Base-by-base conservation (phyloP, 1,140 invertebrate species). In the Drosophila pectinifera region DNA sequence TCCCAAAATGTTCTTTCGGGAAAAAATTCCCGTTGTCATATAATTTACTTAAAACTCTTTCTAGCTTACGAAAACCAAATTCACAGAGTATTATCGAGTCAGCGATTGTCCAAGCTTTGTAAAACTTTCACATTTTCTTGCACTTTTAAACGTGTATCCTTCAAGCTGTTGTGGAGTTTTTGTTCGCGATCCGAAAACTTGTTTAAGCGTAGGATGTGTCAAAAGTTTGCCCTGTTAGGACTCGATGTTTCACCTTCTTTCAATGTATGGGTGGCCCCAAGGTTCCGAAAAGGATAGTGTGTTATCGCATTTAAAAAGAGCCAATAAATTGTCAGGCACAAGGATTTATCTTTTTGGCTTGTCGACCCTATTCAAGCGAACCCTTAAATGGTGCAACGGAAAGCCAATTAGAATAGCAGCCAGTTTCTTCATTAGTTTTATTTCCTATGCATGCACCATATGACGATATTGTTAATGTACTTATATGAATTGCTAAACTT, bases 71-170 rank as follows among this genome's bases (percentile, higher is more conserved):
- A 28, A 28, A 8, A 7, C 7, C 28, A 28, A 28, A 28, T 10
- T 28, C 28, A 28, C 28, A 8, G 7, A 28, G 7, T 28, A 28
- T 28, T 8, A 28, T 28, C 3, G 7, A 28, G 28, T 28, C 28
- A 28, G 28, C 28, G 28, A 28, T 28, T 8, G 1, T 28, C 7
- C 26, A 28, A 28, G 72, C 78, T 79, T 76, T 53, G 73, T 78
- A 75, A 75, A 80, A 81, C 76, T 75, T 75, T 78, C 48, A 70
- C 49, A 69, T 74, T 74, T 80, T 65, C 75, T 65, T 63, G 59
- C 75, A 78, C 78, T 80, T 80, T 75, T 74, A 69, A 70, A 78
- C 64, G 63, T 55, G 49, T 49, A 42, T 43, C 55, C 49, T 39
- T 26, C 7, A 20, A 41, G 34, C 28, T 28, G 28, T 28, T 28